phyloP scores from a whole-genome alignment of 2,888 invertebrate species.

The Rosalia funebris region DNA sequence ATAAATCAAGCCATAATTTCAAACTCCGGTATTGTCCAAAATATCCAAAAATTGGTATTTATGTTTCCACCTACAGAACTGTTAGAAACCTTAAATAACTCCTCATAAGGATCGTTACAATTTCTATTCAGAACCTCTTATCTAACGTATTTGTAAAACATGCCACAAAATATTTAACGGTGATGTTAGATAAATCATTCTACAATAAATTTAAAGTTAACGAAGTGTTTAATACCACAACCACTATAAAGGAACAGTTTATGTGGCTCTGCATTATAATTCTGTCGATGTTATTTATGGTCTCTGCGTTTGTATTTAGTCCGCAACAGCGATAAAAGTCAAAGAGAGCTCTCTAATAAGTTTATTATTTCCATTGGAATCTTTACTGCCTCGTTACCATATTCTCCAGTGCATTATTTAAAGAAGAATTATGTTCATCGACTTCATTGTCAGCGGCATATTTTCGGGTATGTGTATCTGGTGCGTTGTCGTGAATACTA shows the following conservation, averaged over 20 bases:
- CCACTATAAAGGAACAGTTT: background rate
- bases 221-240: background rate
- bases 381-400: conserved; percentile 4
- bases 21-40: too few species aligned
- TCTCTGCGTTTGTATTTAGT: background rate
- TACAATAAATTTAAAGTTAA: background rate
- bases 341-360: background rate
- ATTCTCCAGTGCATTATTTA: conserved; percentile 3
- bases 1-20: too few species aligned
- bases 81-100: too few species aligned
- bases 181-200: background rate
- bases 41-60: too few species aligned
- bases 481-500: background rate
- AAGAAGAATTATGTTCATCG: background rate
- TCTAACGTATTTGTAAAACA: background rate
- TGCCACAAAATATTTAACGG: background rate
- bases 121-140: background rate
- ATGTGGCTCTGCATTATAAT: background rate
- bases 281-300: background rate
- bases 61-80: too few species aligned
- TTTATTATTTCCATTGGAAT: conserved; percentile 16
- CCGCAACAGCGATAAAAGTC: background rate
- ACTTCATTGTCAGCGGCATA: background rate
- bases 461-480: background rate
- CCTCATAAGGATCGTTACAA: too few species aligned